Conservation (phyloP, 1,140 invertebrate genomes). For the Holcopasites calliopsidis region DNA sequence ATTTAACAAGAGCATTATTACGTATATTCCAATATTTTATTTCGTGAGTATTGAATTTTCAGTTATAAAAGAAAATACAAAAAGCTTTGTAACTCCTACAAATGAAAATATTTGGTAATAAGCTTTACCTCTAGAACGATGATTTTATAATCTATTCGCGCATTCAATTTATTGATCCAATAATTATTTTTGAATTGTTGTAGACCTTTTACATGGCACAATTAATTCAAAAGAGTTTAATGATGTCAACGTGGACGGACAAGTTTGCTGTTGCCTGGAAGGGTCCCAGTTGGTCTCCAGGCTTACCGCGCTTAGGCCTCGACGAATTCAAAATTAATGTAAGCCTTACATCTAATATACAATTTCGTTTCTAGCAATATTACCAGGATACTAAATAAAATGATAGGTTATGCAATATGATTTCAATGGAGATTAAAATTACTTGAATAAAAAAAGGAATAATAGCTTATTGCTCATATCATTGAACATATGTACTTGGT, state of each 20-base stretch:
- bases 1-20: not conserved
- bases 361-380: too few relatives aligned
- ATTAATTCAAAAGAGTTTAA: slow-evolving; percentile 82
- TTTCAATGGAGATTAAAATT: too few relatives aligned
- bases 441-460: too few relatives aligned
- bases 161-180: too few relatives aligned
- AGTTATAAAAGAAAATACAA: too few relatives aligned
- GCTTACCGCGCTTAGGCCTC: slow-evolving; percentile 88
- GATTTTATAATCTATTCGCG: too few relatives aligned
- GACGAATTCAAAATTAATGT: slow-evolving; percentile 89
- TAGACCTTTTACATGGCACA: slow-evolving; percentile 88
- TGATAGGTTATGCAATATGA: too few relatives aligned
- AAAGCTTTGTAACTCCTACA: too few relatives aligned
- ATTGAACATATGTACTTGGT: slow-evolving; percentile 9
- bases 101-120: too few relatives aligned
- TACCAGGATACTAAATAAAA: too few relatives aligned
- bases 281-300: slow-evolving; percentile 94
- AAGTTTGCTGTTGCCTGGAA: slow-evolving; percentile 88
- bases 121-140: too few relatives aligned
- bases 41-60: not conserved
- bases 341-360: slow-evolving; percentile 70
- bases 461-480: too few relatives aligned
- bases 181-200: slow-evolving; percentile 57
- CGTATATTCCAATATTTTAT: not conserved
- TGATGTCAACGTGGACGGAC: slow-evolving; percentile 81